phyloP scores from a whole-genome alignment of 2,113 vertebrate genomes.

The Epinephelus moara region DNA sequence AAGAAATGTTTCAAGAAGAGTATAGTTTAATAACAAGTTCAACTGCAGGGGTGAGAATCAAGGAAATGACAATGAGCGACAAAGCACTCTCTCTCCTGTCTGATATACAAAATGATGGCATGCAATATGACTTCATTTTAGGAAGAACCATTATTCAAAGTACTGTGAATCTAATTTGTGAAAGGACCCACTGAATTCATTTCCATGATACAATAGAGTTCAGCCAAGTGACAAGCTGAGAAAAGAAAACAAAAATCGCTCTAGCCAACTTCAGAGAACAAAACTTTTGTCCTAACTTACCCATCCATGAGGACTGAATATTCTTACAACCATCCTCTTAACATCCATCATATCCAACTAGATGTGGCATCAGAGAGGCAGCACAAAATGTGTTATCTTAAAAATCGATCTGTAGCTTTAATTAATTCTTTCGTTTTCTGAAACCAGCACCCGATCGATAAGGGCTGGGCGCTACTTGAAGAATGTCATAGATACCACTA shows the following conservation, averaged over 20 bases:
- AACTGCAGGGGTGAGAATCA: slow-evolving; percentile 59
- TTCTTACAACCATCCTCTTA: slow-evolving; percentile 61
- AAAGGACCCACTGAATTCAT: slow-evolving; percentile 52
- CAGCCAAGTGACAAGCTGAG: slow-evolving; percentile 36
- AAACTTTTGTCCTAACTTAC: slow-evolving; percentile 49
- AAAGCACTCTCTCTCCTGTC: slow-evolving; percentile 52
- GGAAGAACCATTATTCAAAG: slow-evolving; percentile 51
- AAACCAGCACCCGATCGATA: slow-evolving; percentile 74
- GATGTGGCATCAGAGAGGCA: slow-evolving; percentile 60
- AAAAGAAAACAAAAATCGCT: slow-evolving; percentile 17
- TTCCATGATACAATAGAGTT: slow-evolving; percentile 36
- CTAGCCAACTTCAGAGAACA: slow-evolving; percentile 48
- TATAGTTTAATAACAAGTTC: slow-evolving; percentile 70
- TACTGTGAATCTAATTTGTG: slow-evolving; percentile 46
- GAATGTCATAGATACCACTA: slow-evolving; percentile 74
- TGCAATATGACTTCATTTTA: slow-evolving; percentile 50
- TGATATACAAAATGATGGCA: slow-evolving; percentile 48
- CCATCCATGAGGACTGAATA: slow-evolving; percentile 38
- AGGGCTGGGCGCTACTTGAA: slow-evolving; percentile 60
- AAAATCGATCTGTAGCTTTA: slow-evolving; percentile 77
- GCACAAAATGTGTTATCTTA: slow-evolving; percentile 75
- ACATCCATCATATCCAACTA: slow-evolving; percentile 73
- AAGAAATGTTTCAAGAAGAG: slow-evolving; percentile 54
- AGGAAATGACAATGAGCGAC: slow-evolving; percentile 62
- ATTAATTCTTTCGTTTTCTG: slow-evolving; percentile 78